Conservation (phyloP, 2,888 invertebrate genomes). For the Lampropteryx suffumata region DNA sequence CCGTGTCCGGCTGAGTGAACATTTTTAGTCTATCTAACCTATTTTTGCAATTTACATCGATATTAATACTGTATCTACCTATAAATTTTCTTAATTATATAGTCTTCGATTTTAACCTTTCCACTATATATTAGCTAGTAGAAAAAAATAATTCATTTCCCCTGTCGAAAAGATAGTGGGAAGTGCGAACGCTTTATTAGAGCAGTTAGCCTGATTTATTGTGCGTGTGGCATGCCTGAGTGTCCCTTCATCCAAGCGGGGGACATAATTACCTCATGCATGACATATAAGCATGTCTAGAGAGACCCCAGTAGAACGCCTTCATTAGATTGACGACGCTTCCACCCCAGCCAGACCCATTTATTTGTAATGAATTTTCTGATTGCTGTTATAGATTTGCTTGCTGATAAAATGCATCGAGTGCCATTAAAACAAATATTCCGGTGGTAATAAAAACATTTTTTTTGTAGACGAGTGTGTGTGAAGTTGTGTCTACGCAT, state of each 20-base stretch:
- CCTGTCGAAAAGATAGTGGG: conserved; percentile 36
- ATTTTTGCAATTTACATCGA: conserved; percentile 5
- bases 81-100: no score
- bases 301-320: conserved; percentile 49
- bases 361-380: conserved; percentile 25
- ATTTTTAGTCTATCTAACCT: conserved; percentile 3
- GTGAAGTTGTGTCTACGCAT: no score
- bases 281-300: conserved; percentile 43
- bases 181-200: conserved; percentile 50
- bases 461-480: no score
- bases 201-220: conserved; percentile 69
- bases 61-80: no score
- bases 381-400: conserved; percentile 22
- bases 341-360: conserved; percentile 44
- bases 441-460: no score
- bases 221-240: conserved; percentile 38
- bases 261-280: conserved; percentile 55
- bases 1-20: conserved; percentile 9
- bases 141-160: conserved; percentile 23
- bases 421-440: background rate
- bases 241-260: conserved; percentile 44
- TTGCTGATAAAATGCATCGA: conserved; percentile 17
- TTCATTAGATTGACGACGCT: conserved; percentile 54
- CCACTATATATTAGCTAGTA: background rate
- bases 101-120: background rate